Evolutionary conservation across 2,797 vertebrate species (phyloP).

Genomic region (Sebastiscus tertius): DNA sequence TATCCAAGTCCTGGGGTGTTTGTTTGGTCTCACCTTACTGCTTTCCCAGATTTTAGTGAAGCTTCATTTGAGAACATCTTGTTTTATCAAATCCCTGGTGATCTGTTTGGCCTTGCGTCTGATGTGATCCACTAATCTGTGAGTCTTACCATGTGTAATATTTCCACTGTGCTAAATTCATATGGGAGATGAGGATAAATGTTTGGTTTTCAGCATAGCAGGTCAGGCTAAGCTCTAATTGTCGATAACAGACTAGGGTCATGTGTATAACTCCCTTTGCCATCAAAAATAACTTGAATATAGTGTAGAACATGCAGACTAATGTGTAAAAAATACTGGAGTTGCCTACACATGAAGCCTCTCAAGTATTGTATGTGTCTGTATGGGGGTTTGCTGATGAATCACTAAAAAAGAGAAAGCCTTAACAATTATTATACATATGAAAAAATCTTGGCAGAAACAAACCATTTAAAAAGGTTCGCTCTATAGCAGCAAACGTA

Average conservation of each 20-base stretch:
- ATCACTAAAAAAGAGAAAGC: not conserved
- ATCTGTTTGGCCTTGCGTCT: slow-evolving; percentile 17
- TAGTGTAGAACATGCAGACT: not conserved
- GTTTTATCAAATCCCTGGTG: slow-evolving; percentile 11
- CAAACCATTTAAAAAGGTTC: not conserved
- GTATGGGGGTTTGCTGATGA: not conserved
- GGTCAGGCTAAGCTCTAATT: not conserved
- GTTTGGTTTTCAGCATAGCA: not conserved
- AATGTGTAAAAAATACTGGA: no score
- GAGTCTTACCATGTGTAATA: not conserved
- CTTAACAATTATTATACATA: not conserved
- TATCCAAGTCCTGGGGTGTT: slow-evolving; percentile 38
- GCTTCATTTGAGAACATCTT: slow-evolving; percentile 35
- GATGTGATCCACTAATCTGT: slow-evolving; percentile 7
- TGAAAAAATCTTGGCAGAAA: not conserved
- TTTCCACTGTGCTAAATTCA: not conserved
- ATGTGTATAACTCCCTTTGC: not conserved
- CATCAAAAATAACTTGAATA: not conserved
- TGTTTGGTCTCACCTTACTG: slow-evolving; percentile 40
- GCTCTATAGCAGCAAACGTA: not conserved
- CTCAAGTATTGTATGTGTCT: no score
- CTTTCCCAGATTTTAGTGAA: slow-evolving; percentile 35
- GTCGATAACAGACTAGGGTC: not conserved
- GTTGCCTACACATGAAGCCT: no score
- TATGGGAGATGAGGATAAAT: not conserved